These are phyloP conservation scores for Diplodus puntazzo DNA, from an alignment of 2,797 vertebrate genomes.

Conservation along the genomic window DNA sequence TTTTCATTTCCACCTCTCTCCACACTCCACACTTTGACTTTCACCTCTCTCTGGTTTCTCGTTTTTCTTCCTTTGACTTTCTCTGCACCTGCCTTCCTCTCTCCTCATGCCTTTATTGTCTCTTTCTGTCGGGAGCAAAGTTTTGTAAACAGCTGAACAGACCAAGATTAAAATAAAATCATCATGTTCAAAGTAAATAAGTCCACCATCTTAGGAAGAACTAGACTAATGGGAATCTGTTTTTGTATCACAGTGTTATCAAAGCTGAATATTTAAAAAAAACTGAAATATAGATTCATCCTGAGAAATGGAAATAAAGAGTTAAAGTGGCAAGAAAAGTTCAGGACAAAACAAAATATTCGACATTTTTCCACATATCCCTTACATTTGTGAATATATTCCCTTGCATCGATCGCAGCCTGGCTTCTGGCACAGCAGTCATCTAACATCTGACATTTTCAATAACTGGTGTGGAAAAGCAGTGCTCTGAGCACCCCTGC, in stretches of 20 bases:
- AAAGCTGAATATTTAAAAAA: not conserved
- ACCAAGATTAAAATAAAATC: conserved; percentile 36
- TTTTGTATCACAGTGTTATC: conserved; percentile 17
- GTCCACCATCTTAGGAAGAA: conserved; percentile 12
- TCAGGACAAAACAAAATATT: not conserved
- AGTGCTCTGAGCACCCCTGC: conserved; percentile 14
- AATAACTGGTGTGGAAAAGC: conserved; percentile 30
- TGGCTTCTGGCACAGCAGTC: not conserved
- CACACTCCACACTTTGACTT: conserved; percentile 25
- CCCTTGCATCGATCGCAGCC: not conserved
- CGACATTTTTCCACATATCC: not conserved
- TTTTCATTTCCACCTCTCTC: conserved; percentile 30
- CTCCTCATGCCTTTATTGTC: not conserved
- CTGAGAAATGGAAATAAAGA: not conserved
- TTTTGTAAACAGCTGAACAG: conserved; percentile 44
- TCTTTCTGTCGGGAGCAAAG: conserved; percentile 18
- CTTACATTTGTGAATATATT: not conserved
- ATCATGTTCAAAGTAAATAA: conserved; percentile 21
- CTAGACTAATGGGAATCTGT: not conserved
- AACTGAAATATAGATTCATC: not conserved
- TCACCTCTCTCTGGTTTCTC: conserved; percentile 29
- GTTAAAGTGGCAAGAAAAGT: not conserved
- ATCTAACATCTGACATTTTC: conserved; percentile 49
- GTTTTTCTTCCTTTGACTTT: conserved; percentile 34
- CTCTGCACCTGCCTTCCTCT: conserved; percentile 17